phyloP scores from a whole-genome alignment of 1,140 invertebrate species.

The Sycophila sp. region DNA sequence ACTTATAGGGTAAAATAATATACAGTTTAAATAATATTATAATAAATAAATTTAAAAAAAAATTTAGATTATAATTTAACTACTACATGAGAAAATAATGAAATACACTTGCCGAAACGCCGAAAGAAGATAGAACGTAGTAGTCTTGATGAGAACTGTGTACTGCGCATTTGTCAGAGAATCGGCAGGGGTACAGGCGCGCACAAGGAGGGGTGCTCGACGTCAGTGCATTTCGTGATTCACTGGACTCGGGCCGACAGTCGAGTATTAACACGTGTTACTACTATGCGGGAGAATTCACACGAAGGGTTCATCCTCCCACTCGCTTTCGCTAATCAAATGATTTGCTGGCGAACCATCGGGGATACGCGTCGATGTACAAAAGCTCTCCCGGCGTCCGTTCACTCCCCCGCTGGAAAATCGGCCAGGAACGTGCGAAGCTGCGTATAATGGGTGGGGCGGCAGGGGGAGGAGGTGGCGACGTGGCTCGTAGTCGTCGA shows the following conservation, averaged over 20 bases:
- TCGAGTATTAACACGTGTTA: conserved; percentile 52
- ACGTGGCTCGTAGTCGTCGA: conserved; percentile 9
- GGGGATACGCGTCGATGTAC: not conserved
- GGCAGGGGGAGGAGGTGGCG: no score
- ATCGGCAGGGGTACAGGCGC: no score
- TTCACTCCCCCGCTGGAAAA: not conserved
- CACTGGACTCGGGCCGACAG: not conserved
- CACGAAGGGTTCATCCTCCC: conserved; percentile 52
- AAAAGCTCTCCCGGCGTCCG: not conserved
- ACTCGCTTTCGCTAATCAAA: conserved; percentile 52
- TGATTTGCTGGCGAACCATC: conserved; percentile 42
- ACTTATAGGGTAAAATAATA: no score
- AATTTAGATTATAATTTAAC: no score
- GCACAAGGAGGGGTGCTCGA: conserved; percentile 24
- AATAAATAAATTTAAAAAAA: no score
- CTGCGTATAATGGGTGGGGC: no score
- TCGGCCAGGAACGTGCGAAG: not conserved
- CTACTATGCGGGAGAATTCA: conserved; percentile 59
- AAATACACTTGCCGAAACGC: no score
- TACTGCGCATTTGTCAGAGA: no score
- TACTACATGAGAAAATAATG: no score
- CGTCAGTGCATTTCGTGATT: conserved; percentile 37
- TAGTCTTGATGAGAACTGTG: no score
- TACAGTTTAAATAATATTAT: no score
- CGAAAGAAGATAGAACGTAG: no score